phyloP scores from a whole-genome alignment of 2,888 invertebrate genomes.

The Stramonita haemastoma region DNA sequence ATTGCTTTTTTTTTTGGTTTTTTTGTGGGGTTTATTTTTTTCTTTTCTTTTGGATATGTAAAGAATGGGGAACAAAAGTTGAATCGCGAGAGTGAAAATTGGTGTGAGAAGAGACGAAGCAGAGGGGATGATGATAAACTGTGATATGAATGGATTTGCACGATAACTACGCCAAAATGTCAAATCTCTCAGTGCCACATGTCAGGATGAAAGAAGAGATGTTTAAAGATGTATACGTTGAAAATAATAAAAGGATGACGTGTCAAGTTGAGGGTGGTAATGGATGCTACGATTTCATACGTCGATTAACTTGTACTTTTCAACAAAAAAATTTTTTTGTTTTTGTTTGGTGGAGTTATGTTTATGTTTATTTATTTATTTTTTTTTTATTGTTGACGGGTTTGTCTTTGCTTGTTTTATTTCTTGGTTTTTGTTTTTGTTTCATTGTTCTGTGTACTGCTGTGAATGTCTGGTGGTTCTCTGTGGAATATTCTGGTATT shows the following conservation, averaged over 20 bases:
- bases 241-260: neutral
- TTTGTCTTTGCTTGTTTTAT: neutral
- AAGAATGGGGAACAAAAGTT: no score
- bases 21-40: neutral
- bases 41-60: neutral
- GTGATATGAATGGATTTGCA: slow-evolving; percentile 2
- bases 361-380: neutral
- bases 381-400: neutral
- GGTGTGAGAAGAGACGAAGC: neutral
- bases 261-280: neutral
- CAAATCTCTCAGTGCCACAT: neutral
- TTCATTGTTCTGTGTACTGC: no score
- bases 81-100: neutral
- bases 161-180: slow-evolving; percentile 10
- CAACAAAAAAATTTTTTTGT: no score
- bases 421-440: neutral
- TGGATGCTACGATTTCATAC: neutral
- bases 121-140: neutral
- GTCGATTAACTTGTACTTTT: no score
- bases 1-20: no score
- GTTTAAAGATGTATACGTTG: no score
- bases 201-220: neutral
- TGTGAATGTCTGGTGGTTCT: no score
- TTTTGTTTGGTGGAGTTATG: neutral
- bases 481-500: no score